A percentile compares a stretch with the other conserved stretches of the same genome.
Conservation (phyloP, 2,113 vertebrate species). For the Trematomus loennbergii region DNA sequence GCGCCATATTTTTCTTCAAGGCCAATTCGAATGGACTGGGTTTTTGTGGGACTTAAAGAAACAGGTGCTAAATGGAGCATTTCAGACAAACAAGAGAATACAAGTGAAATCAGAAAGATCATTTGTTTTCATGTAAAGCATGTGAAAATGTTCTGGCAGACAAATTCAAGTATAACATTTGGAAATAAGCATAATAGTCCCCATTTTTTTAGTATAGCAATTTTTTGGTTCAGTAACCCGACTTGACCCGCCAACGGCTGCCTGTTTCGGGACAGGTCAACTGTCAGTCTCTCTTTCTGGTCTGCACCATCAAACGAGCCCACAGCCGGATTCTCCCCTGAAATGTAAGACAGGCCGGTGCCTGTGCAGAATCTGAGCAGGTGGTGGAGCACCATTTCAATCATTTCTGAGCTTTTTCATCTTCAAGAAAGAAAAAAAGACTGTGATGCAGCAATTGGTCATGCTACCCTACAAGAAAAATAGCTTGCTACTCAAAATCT, state of each 20-base stretch:
- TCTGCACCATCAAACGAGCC: background rate
- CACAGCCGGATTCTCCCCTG: background rate
- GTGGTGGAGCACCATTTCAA: conserved; percentile 9
- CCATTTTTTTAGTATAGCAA: background rate
- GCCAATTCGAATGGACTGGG: background rate
- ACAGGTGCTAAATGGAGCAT: too few species aligned
- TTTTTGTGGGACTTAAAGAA: background rate
- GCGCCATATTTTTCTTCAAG: background rate
- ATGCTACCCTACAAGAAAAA: background rate
- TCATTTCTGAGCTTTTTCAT: conserved; percentile 17
- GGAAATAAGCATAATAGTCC: background rate
- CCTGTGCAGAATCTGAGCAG: background rate
- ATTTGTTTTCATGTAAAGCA: background rate
- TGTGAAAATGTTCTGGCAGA: background rate
- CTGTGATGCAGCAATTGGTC: background rate
- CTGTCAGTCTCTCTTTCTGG: background rate
- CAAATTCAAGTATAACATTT: background rate
- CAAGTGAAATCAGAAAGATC: background rate
- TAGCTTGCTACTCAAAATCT: background rate
- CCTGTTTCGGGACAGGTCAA: background rate
- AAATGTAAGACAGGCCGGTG: background rate
- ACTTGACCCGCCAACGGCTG: background rate
- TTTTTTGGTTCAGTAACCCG: background rate
- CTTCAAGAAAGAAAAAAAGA: background rate
- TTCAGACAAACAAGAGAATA: too few species aligned